Base-by-base conservation (phyloP, 2,113 vertebrate genomes). In the Elephas maximus region DNA sequence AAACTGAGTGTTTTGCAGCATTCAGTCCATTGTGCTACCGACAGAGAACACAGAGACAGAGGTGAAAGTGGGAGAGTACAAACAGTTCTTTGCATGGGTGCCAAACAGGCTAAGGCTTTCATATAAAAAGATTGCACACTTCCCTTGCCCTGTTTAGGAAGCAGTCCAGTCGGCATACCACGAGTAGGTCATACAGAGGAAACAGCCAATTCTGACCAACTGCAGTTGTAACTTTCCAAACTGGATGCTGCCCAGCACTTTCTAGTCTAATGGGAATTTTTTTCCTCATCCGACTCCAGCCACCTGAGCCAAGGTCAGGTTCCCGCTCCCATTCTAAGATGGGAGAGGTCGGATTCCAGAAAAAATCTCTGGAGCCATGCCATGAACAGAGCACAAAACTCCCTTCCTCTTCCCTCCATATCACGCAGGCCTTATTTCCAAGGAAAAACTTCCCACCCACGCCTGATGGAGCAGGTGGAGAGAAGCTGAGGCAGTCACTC, bases 181-280 rank as follows among this genome's bases (percentile, higher is more conserved):
- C 51, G 7, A 73, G 24, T 37, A 95, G 91, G 79, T 85, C 76
- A 91, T 26, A 53, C 65, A 26, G 2, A 88, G 93, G 73, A 81
- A 95, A 93, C 18, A 12, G 77, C 87, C 92, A 79, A 17, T 85
- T 91, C 62, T 80, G 78, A 85, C 95, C 74, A 69, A 71, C 63
- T 85, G 51, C 73, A 95, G 86, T 63, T 92, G 96, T 97, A 96
- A 96, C 92, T 97, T 98, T 95, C 92, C 96, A 93, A 94, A 85
- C 78, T 95, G 83, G 90, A 95, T 84, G 95, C 93, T 93, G 84
- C 53, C 88, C 85, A 79, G 84, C 48, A 89, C 45, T 92, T 88
- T 88, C 74, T 90, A 82, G 89, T 92, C 86, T 95, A 86, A 85
- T 65, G 79, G 67, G 69, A 88, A 93, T 94, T 95, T 95, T 92